Base-by-base conservation (phyloP, 2,113 vertebrate species). In the Lanius ludovicianus region DNA sequence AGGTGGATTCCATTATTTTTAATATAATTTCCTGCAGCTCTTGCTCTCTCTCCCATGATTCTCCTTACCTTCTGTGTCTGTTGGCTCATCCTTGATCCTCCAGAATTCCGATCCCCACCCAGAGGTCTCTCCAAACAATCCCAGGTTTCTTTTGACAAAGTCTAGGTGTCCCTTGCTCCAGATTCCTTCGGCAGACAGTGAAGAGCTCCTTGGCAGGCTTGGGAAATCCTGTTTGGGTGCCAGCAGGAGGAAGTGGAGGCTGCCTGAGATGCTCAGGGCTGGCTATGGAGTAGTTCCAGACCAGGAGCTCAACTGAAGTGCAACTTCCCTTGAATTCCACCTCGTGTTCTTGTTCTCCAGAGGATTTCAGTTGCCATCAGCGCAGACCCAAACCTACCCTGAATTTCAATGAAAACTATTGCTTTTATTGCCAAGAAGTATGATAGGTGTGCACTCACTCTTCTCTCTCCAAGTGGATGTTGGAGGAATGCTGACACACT, bases 361-460 rank as follows among this genome's bases (percentile, higher is more conserved):
- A 69, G 30, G 37, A 74, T 73, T 84, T 56, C 70, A 55, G 86
- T 20, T 80, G 91, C 96, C 68, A 78, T 78, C 80, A 91, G 87
- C 7, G n/a, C 90, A 94, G 81, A 87, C 81, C 42, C 64, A 35
- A 73, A 73, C 21, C 91, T 74, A 84, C 85, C 89, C 91, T 96
- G 89, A 90, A 94, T 95, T 91, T 96, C 91, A 53, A 49, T 77
- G 94, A 75, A 93, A 96, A 97, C 94, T 90, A 97, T 86, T 97
- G 96, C 97, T 97, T 92, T 96, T 94, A 96, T 93, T 87, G 96
- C 96, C 95, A 83, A 47, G 37, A 42, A 74, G 53, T 50, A 84
- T 18, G 81, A 24, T 33, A 17, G 27, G 63, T 39, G 82, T 64
- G 70, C 47, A 49, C 70, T 82, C 65, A 2, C 53, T 93, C 79